phyloP scores from a whole-genome alignment of 2,113 vertebrate genomes.

The Typhlomys cinereus region DNA sequence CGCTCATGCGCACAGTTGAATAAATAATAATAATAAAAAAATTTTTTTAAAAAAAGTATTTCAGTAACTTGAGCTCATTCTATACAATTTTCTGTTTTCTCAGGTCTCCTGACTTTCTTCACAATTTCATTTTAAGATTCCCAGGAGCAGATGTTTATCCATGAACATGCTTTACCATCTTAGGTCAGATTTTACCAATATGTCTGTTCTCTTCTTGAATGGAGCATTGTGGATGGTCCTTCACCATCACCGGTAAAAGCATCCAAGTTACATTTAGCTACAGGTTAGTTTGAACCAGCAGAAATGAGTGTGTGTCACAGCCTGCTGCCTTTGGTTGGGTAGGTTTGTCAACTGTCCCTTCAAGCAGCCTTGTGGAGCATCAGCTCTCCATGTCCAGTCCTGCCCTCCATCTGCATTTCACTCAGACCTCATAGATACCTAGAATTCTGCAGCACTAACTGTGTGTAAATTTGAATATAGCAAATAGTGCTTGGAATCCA shows the following conservation, averaged over 20 bases:
- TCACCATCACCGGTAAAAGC: background rate
- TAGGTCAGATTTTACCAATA: background rate
- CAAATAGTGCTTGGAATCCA: slow-evolving; percentile 46
- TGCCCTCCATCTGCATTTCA: background rate
- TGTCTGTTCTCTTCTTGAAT: background rate
- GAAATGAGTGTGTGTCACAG: background rate
- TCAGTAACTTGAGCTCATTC: slow-evolving; percentile 11
- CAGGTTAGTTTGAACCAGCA: background rate
- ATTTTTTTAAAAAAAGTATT: no score
- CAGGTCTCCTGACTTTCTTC: slow-evolving; percentile 3
- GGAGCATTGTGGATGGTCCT: background rate
- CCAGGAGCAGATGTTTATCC: background rate
- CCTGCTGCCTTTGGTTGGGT: background rate
- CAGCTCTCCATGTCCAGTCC: background rate
- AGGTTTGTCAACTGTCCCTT: background rate
- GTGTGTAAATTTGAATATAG: background rate
- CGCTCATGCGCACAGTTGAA: no score
- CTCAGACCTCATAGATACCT: background rate
- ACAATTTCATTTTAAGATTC: background rate
- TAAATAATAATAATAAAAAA: no score
- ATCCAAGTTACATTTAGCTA: background rate
- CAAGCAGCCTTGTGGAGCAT: background rate
- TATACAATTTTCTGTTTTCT: slow-evolving; percentile 49
- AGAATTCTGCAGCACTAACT: slow-evolving; percentile 50
- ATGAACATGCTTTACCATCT: background rate